These are phyloP conservation scores for Goniozus legneri DNA, from an alignment of 1,140 invertebrate genomes.

Conservation along the genomic window DNA sequence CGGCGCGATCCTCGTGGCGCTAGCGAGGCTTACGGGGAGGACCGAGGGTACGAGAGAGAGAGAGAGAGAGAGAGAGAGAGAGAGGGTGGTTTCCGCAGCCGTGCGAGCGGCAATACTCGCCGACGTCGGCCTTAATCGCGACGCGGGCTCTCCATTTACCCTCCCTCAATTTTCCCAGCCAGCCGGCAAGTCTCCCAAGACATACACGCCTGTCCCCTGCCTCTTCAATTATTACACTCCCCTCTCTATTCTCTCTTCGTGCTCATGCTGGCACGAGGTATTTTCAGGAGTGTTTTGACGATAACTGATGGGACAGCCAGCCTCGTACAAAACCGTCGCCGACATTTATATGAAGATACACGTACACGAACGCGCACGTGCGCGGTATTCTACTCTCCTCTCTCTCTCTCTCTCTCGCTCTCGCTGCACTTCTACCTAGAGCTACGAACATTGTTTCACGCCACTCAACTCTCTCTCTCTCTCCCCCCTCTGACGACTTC, in stretches of 20 bases:
- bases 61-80: no score
- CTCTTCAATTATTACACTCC: slow-evolving; percentile 29
- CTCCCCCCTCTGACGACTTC: not conserved
- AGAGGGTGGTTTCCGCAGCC: no score
- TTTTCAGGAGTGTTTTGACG: slow-evolving; percentile 31
- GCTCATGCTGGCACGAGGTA: slow-evolving; percentile 18
- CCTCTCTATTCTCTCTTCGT: no score
- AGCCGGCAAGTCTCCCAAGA: no score
- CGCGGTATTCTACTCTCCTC: slow-evolving; percentile 21
- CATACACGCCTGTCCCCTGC: no score
- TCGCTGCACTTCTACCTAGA: not conserved
- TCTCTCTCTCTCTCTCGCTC: not conserved
- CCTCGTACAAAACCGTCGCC: slow-evolving; percentile 1
- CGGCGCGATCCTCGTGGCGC: no score
- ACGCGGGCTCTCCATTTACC: slow-evolving; percentile 24
- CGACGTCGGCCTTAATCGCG: no score
- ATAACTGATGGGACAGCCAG: slow-evolving; percentile 28
- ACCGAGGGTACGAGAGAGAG: no score
- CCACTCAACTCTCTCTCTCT: slow-evolving; percentile 1
- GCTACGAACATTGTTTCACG: not conserved
- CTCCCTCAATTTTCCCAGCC: slow-evolving; percentile 27
- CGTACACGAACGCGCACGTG: not conserved
- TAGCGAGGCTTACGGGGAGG: no score
- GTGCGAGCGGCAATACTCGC: no score
- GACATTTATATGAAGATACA: slow-evolving; percentile 7